Base-by-base conservation (phyloP, 2,888 invertebrate species). In the Cyclophora punctaria region DNA sequence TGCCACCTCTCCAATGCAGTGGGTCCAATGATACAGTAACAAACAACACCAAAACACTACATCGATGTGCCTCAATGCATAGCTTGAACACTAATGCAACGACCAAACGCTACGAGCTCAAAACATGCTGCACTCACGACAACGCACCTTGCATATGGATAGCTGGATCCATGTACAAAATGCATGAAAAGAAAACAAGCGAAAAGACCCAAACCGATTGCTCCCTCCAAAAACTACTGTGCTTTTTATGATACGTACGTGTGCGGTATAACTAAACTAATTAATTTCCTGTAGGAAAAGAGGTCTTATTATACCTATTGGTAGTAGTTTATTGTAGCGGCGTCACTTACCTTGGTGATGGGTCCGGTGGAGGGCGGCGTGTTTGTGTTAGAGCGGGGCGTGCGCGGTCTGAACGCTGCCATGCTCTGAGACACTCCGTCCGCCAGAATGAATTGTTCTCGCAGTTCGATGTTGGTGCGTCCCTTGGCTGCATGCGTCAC, bases 391-490 rank as follows among this genome's bases (percentile, higher is more conserved):
- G 94, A 93, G 80, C 94, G 93, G 80, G 95, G 94, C 81, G 96
- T 94, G 90, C 97, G 97, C 80, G 98, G 94, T 90, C 95, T 95
- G 93, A 99, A 99, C 76, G 97, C 96, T 77, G 98, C 95, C 98
- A 99, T 98, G 82, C 96, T 96, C 92, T 99, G 99, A 82, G 97
- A 96, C 69, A 98, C 98, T 81, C 99, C 98, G 84, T 98, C 96
- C 73, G 99, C 98, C 91, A 99, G 92, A 87, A 98, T 97, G 92
- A 99, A 99, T 91, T 98, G 97, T 90, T 99, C 99, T 81, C 99
- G 94, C 81, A 99, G 94, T 92, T 99, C 98, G 91, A 98, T 96
- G 93, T 99, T 99, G 89, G 98, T 98, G 90, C 99, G 96, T 91
- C 99, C 99, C 92, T 98, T 98, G 91, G 98, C 98, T 98, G 90